phyloP scores from a whole-genome alignment of 2,113 vertebrate species.

The Atlantisia rogersi region DNA sequence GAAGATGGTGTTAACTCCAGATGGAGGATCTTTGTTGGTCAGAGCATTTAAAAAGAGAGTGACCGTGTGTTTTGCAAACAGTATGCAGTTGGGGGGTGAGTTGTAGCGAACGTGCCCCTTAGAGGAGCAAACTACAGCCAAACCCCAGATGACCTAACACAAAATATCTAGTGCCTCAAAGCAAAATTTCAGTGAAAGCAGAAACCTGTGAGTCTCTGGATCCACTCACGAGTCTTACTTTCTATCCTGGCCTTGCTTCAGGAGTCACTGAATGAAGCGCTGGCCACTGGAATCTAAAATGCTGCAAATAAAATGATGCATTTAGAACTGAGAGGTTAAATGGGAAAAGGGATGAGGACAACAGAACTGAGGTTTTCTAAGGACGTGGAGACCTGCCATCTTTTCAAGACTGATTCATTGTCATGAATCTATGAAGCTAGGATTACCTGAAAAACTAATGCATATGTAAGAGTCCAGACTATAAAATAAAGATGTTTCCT shows the following conservation, averaged over 20 bases:
- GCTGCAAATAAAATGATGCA: not conserved
- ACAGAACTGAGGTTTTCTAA: not conserved
- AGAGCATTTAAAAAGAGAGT: not conserved
- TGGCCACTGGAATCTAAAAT: not conserved
- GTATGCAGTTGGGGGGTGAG: not conserved
- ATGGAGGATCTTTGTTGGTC: not conserved
- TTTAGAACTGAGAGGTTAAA: not conserved
- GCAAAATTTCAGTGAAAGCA: not conserved
- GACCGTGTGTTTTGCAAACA: not conserved
- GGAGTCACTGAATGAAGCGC: not conserved
- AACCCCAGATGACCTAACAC: not conserved
- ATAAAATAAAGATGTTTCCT: not conserved
- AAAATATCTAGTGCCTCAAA: not conserved
- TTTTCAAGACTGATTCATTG: not conserved
- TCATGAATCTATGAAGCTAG: not conserved
- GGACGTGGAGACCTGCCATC: not conserved
- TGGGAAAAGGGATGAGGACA: not conserved
- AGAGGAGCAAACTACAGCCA: not conserved
- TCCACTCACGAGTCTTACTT: not conserved
- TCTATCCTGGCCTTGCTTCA: not conserved
- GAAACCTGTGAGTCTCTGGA: not conserved
- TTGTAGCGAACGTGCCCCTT: accelerated
- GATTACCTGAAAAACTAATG: not conserved
- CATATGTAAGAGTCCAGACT: not conserved
- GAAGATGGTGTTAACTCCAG: not conserved